Conservation (phyloP, 2,797 vertebrate genomes). For the Oreonectes daqikongensis region DNA sequence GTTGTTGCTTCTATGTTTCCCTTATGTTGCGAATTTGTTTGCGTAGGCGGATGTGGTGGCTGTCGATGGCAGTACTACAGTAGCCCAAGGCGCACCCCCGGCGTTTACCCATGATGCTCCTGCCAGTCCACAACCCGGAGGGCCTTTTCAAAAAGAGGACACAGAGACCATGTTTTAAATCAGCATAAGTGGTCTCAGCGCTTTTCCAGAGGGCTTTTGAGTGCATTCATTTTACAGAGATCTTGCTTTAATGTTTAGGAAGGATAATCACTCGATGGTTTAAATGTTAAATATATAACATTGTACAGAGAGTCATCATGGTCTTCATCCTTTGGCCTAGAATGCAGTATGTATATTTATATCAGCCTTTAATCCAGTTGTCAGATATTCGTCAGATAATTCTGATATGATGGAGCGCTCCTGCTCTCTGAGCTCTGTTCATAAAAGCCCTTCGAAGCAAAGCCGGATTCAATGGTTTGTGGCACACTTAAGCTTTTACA, state of each 20-base stretch:
- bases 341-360: slow-evolving; percentile 23
- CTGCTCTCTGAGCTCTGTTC: neutral
- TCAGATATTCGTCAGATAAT: slow-evolving; percentile 19
- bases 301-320: neutral
- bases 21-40: slow-evolving; percentile 43
- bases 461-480: slow-evolving; percentile 10
- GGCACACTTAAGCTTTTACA: slow-evolving; percentile 29
- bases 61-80: slow-evolving; percentile 30
- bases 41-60: slow-evolving; percentile 44
- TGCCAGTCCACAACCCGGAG: slow-evolving; percentile 14
- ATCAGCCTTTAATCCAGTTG: slow-evolving; percentile 28
- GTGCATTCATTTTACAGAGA: neutral
- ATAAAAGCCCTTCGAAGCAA: slow-evolving; percentile 3
- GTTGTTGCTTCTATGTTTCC: slow-evolving; percentile 22
- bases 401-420: slow-evolving; percentile 4
- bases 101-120: slow-evolving; percentile 45
- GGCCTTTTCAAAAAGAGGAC: slow-evolving; percentile 14
- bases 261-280: neutral
- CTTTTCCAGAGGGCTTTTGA: neutral
- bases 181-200: neutral
- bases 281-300: slow-evolving; percentile 15
- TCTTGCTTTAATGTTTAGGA: too few relatives aligned
- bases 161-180: neutral
- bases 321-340: slow-evolving; percentile 5
- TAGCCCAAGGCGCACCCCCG: slow-evolving; percentile 45